phyloP scores from a whole-genome alignment of 1,140 invertebrate species.

The Drosophila arizonae region DNA sequence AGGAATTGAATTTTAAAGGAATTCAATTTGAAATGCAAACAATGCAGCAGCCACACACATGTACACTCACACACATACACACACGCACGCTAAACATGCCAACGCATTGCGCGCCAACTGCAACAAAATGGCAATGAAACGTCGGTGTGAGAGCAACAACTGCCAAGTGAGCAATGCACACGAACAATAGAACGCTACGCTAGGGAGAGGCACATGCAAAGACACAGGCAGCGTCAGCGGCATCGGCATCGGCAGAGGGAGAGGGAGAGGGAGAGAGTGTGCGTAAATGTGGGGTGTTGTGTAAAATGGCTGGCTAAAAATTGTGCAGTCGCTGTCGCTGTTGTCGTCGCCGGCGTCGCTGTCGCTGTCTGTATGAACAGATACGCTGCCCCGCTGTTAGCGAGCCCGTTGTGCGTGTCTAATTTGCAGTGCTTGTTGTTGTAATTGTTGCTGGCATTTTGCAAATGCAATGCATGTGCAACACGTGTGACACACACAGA shows the following conservation, averaged over 20 bases:
- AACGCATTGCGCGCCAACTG: slow-evolving; percentile 66
- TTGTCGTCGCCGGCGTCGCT: background rate
- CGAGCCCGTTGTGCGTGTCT: slow-evolving; percentile 49
- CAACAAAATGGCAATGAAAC: slow-evolving; percentile 80
- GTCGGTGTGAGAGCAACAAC: slow-evolving; percentile 22
- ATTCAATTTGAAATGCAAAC: slow-evolving; percentile 80
- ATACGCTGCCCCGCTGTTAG: slow-evolving; percentile 10
- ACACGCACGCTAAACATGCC: slow-evolving; percentile 31
- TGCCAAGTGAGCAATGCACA: slow-evolving; percentile 34
- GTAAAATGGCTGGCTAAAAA: slow-evolving; percentile 30
- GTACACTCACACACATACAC: slow-evolving; percentile 38
- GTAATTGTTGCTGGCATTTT: slow-evolving; percentile 22
- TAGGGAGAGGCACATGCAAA: background rate
- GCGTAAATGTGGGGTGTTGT: slow-evolving; percentile 10
- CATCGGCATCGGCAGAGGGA: background rate
- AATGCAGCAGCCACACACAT: slow-evolving; percentile 55
- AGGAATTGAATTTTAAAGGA: slow-evolving; percentile 68
- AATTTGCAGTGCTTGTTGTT: slow-evolving; percentile 50
- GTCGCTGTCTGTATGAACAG: slow-evolving; percentile 1
- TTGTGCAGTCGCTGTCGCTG: slow-evolving; percentile 12
- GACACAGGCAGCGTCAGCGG: background rate
- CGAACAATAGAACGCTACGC: slow-evolving; percentile 6
- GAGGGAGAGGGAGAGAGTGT: slow-evolving; percentile 11
- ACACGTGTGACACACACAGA: slow-evolving; percentile 59
- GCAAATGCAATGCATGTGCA: slow-evolving; percentile 68